Base-by-base conservation (phyloP, 2,888 invertebrate genomes). In the Ectemnius lituratus region DNA sequence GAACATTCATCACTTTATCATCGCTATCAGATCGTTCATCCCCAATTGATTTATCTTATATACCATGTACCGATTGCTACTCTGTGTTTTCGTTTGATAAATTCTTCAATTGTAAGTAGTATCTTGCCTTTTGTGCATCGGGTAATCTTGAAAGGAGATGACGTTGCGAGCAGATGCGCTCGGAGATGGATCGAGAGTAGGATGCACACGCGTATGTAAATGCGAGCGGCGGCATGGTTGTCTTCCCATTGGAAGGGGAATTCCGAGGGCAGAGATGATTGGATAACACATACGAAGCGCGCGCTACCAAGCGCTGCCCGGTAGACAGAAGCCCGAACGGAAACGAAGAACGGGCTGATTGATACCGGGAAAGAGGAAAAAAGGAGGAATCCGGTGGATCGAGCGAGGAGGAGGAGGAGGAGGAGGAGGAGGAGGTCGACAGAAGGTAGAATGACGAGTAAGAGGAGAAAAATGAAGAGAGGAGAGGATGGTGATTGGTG, bases 201-300 rank as follows among this genome's bases (percentile, higher is more conserved):
- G 20, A 58, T 37, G 52, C 46, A 46, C 27, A 27, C 14, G 0
- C 47, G 18, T 47, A 27, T 28, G 20, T 37, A 4, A 61, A 37
- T 37, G 37, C 37, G 37, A 37, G 37, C 37, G 37, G 37, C 37
- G 37, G 37, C 37, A 11, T 1, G 37, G 8, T 11, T n/a, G n/a
- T n/a, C n/a, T n/a, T 37, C 37, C 8, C 45, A 28, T 47, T 47
- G 16, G 16, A 4, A n/a, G 16, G 1, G 3, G 20, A 20, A 59
- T 47, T 65, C 65, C 56, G 16, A 13, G 46, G 57, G 8, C 28
- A 67, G 47, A 62, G 66, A 75, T 70, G 49, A 57, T 37, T 23
- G 67, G 70, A 70, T 75, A 76, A 76, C 57, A 70, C 58, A 49
- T 62, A 66, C 57, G 71, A 66, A 70, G 56, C 63, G 18, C 63